A percentile compares a stretch with the other conserved stretches of the same genome.
phyloP scores from a whole-genome alignment of 2,797 vertebrate species.

The Dallia pectoralis region DNA sequence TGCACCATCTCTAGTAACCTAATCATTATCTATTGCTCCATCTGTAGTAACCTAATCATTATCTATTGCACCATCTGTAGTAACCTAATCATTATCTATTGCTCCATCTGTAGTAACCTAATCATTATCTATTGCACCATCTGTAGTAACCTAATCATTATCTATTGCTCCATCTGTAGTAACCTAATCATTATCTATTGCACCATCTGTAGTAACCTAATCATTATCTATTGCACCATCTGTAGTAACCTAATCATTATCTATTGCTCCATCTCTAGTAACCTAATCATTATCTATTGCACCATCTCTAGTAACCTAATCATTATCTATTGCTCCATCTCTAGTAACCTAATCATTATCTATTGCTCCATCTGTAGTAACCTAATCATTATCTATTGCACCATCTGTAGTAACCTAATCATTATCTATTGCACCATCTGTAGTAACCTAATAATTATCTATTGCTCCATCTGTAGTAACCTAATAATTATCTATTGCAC shows the following conservation, averaged over 20 bases:
- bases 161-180: slow-evolving; percentile 71
- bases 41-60: slow-evolving; percentile 78
- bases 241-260: slow-evolving; percentile 80
- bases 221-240: slow-evolving; percentile 82
- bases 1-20: slow-evolving; percentile 75
- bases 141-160: slow-evolving; percentile 77
- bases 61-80: slow-evolving; percentile 73
- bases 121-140: slow-evolving; percentile 84
- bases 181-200: slow-evolving; percentile 83
- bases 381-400: slow-evolving; percentile 83
- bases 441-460: slow-evolving; percentile 80
- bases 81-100: slow-evolving; percentile 82
- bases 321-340: slow-evolving; percentile 81
- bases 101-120: slow-evolving; percentile 74
- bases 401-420: slow-evolving; percentile 72
- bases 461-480: slow-evolving; percentile 73
- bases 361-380: slow-evolving; percentile 73
- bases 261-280: slow-evolving; percentile 70
- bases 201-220: slow-evolving; percentile 74
- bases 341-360: slow-evolving; percentile 80
- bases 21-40: slow-evolving; percentile 81
- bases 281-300: slow-evolving; percentile 84
- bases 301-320: slow-evolving; percentile 72
- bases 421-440: slow-evolving; percentile 81
- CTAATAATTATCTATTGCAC: slow-evolving; percentile 83